Evolutionary conservation across 1,140 invertebrate species (phyloP).

Genomic region (Trachymyrmex cornetzi): DNA sequence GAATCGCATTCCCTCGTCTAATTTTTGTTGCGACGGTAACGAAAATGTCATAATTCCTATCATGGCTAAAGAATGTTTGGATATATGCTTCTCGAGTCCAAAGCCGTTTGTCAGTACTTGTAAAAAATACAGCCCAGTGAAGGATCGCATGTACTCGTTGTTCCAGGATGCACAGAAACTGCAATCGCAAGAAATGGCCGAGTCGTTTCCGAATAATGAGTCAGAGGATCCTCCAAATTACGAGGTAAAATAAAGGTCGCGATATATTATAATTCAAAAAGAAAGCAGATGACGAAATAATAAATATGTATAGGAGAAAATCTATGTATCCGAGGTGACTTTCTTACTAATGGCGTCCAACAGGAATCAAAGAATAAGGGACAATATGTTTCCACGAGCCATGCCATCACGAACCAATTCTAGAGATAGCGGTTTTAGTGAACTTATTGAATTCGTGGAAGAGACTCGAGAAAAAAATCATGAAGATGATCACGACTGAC

Average conservation of each 20-base stretch:
- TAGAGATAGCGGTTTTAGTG: not conserved
- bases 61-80: not conserved
- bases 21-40: not conserved
- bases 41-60: not conserved
- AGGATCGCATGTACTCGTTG: not conserved
- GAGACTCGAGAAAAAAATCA: not conserved
- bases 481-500: not conserved
- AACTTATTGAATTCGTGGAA: not conserved
- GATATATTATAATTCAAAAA: not conserved
- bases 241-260: not conserved
- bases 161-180: not conserved
- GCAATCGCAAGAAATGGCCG: not conserved
- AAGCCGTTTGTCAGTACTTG: not conserved
- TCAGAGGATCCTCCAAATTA: not conserved
- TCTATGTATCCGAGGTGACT: conserved; percentile 34
- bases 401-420: not conserved
- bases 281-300: not conserved
- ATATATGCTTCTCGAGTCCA: not conserved
- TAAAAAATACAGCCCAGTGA: not conserved
- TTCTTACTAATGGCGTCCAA: conserved; percentile 32
- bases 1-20: not conserved
- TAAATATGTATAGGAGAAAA: not conserved
- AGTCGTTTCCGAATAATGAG: not conserved
- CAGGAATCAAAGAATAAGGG: not conserved
- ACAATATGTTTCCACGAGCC: too few species aligned